Percentiles rank a stretch among this genome's conserved stretches.
Conservation (phyloP, 2,888 invertebrate species). For the Hirtodrosophila alboralis region DNA sequence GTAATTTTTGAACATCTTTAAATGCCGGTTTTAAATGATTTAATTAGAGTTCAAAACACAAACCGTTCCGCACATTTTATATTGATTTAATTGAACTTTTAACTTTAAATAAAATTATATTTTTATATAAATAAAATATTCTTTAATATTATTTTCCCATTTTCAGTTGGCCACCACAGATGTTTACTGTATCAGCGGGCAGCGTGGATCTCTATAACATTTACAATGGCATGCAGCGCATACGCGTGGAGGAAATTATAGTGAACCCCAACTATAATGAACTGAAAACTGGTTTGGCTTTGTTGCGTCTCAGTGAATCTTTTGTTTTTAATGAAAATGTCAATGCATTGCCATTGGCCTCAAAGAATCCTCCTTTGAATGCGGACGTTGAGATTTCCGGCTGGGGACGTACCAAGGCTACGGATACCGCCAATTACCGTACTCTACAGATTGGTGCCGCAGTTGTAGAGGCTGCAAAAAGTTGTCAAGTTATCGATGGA, state of each 20-base stretch:
- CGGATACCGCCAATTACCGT: slow-evolving; percentile 52
- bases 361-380: slow-evolving; percentile 43
- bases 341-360: slow-evolving; percentile 58
- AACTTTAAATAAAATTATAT: no score
- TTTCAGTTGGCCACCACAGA: slow-evolving; percentile 69
- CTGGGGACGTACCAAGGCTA: slow-evolving; percentile 70
- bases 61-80: no score
- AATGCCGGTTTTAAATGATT: no score
- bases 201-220: slow-evolving; percentile 71
- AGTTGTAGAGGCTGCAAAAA: slow-evolving; percentile 31
- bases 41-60: no score
- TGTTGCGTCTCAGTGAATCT: slow-evolving; percentile 63
- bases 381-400: slow-evolving; percentile 72
- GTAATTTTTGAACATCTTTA: no score
- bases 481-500: slow-evolving; percentile 36
- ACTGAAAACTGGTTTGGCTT: slow-evolving; percentile 71
- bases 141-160: no score
- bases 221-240: slow-evolving; percentile 69
- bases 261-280: slow-evolving; percentile 64
- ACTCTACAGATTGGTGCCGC: slow-evolving; percentile 57
- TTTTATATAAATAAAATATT: no score
- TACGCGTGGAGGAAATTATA: slow-evolving; percentile 55
- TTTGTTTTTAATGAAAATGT: slow-evolving; percentile 57
- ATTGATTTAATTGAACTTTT: no score
- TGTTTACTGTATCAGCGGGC: slow-evolving; percentile 79